A percentile compares a stretch with the other conserved stretches of the same genome.
These are phyloP conservation scores for Micromussa lordhowensis DNA, from an alignment of 92 coral and sea anemone species.

Conservation along the genomic window DNA sequence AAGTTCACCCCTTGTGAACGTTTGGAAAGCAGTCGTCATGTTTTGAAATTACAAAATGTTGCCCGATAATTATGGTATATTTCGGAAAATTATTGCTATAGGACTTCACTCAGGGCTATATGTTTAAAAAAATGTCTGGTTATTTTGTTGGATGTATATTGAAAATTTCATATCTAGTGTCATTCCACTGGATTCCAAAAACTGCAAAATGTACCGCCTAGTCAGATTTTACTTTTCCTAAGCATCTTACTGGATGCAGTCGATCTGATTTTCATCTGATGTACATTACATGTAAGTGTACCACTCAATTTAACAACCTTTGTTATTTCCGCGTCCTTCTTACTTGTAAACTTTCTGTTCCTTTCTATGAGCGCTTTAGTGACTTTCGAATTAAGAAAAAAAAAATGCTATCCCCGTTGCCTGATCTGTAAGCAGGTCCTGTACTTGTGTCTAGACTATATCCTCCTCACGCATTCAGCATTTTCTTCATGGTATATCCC, in stretches of 20 bases:
- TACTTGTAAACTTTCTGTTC: not conserved
- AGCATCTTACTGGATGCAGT: not conserved
- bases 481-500: slow-evolving; percentile 82
- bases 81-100: not conserved
- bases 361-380: not conserved
- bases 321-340: not conserved
- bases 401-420: not conserved
- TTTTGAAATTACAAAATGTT: not conserved
- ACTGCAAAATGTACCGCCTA: not conserved
- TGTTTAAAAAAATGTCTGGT: no score
- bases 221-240: not conserved
- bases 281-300: not conserved
- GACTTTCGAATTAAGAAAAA: not conserved
- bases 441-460: not conserved
- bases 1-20: not conserved
- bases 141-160: not conserved
- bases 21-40: not conserved
- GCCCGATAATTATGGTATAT: not conserved
- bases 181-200: not conserved
- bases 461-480: slow-evolving; percentile 46
- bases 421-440: not conserved
- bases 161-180: not conserved
- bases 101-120: no score
- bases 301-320: not conserved
- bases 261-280: not conserved